Conservation (phyloP, 2,797 vertebrate species). For the Rhinichthys osculus region DNA sequence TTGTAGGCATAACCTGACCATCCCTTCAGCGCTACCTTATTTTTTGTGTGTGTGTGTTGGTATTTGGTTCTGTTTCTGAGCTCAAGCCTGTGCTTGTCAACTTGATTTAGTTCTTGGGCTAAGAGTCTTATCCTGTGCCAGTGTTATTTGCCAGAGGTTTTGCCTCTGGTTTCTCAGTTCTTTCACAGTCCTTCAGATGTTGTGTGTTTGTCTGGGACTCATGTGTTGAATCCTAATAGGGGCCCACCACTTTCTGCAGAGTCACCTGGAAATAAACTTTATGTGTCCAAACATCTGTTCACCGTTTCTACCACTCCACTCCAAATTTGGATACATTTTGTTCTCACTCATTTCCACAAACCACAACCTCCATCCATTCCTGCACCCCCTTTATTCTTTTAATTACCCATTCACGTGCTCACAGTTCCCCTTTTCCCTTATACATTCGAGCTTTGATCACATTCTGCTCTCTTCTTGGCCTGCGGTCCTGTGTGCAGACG, state of each 20-base stretch:
- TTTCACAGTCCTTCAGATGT: constrained; percentile 42
- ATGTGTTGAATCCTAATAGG: constrained; percentile 79
- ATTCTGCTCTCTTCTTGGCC: constrained; percentile 53
- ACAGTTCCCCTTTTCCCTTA: constrained; percentile 47
- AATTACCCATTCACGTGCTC: background rate
- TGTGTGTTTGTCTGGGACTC: constrained; percentile 46
- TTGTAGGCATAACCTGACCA: background rate
- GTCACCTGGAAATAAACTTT: constrained; percentile 54
- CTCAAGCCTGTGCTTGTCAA: constrained; percentile 21
- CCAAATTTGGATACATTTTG: constrained; percentile 26
- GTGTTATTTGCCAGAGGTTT: constrained; percentile 43
- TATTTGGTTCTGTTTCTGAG: constrained; percentile 7
- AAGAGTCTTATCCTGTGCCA: background rate
- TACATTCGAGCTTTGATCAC: constrained; percentile 24
- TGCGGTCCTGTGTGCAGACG: constrained; percentile 55
- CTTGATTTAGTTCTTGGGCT: constrained; percentile 33
- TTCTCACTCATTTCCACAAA: background rate
- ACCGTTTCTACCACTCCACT: constrained; percentile 59
- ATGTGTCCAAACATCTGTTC: constrained; percentile 42
- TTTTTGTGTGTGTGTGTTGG: background rate
- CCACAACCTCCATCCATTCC: background rate
- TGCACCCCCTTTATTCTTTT: background rate
- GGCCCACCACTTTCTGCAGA: constrained; percentile 75
- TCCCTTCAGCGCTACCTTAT: background rate
- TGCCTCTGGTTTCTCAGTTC: constrained; percentile 30